Percentiles rank a stretch among this genome's conserved stretches.
phyloP scores from a whole-genome alignment of 2,888 invertebrate species.

The Malacosoma neustria region DNA sequence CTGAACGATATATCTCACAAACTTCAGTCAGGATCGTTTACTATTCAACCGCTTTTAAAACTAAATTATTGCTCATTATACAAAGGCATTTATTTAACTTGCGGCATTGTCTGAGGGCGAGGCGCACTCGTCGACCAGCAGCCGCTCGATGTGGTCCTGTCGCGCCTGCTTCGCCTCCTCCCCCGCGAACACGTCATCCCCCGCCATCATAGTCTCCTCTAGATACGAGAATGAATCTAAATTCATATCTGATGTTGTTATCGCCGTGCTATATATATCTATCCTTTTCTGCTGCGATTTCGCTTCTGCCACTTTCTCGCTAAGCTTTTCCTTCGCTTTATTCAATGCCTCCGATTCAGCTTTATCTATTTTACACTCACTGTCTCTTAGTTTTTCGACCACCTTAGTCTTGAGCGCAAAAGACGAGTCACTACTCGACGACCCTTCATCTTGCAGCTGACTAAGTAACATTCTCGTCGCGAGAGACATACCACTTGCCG shows the following conservation, averaged over 20 bases:
- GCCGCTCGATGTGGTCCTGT: conserved; percentile 46
- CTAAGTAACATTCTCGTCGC: conserved; percentile 65
- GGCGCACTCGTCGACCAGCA: conserved; percentile 52
- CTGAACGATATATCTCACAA: too few species aligned
- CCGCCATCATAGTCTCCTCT: conserved; percentile 62
- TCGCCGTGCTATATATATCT: conserved; percentile 71
- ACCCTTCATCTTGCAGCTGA: conserved; percentile 70
- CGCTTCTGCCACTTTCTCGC: conserved; percentile 58
- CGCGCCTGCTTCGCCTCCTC: conserved; percentile 35
- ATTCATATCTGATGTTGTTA: conserved; percentile 67
- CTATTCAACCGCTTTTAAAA: too few species aligned
- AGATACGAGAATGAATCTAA: conserved; percentile 70
- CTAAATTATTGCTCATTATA: conserved; percentile 53
- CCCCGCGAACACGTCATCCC: conserved; percentile 53
- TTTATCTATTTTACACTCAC: conserved; percentile 37
- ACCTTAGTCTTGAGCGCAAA: conserved; percentile 53
- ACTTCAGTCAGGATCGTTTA: too few species aligned
- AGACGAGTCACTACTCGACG: conserved; percentile 68
- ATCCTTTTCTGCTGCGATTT: conserved; percentile 58
- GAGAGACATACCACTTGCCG: conserved; percentile 47
- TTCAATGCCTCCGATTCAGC: conserved; percentile 54
- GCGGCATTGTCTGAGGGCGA: conserved; percentile 47
- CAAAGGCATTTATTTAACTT: conserved; percentile 55
- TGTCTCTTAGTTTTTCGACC: conserved; percentile 31
- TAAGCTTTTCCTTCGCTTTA: conserved; percentile 57